Conservation (phyloP, 2,113 vertebrate genomes). For the Pterocles burchelli region DNA sequence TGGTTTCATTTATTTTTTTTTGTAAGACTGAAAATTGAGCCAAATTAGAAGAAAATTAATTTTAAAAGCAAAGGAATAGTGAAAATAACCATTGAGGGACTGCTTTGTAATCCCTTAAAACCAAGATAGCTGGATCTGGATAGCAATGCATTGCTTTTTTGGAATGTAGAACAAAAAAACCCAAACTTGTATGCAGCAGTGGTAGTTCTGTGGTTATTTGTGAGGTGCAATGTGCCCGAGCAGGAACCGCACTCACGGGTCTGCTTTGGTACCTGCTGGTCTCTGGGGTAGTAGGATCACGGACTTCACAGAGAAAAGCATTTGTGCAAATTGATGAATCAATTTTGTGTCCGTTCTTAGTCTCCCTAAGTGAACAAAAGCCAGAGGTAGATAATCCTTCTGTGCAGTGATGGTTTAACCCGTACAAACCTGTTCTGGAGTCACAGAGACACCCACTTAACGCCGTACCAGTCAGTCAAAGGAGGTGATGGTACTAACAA, state of each 20-base stretch:
- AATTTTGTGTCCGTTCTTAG: neutral
- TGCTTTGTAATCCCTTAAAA: neutral
- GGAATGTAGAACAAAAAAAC: neutral
- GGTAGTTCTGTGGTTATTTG: neutral
- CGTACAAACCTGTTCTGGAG: neutral
- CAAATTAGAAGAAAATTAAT: neutral
- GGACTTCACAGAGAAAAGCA: neutral
- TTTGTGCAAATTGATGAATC: neutral
- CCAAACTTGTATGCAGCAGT: neutral
- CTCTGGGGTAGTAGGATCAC: neutral
- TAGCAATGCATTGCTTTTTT: neutral
- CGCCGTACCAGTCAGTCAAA: neutral
- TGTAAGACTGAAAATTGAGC: neutral
- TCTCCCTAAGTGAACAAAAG: neutral
- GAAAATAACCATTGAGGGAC: neutral
- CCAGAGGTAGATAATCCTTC: neutral
- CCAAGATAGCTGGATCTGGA: neutral
- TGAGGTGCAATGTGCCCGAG: neutral
- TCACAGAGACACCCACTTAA: neutral
- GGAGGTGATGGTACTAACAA: neutral
- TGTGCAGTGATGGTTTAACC: neutral
- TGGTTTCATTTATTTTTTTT: neutral
- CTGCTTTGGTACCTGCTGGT: neutral
- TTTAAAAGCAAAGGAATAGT: neutral
- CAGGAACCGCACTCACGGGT: accelerated